Percentiles rank a stretch among this genome's conserved stretches.
phyloP scores from a whole-genome alignment of 2,888 invertebrate genomes.

The Patella pellucida region DNA sequence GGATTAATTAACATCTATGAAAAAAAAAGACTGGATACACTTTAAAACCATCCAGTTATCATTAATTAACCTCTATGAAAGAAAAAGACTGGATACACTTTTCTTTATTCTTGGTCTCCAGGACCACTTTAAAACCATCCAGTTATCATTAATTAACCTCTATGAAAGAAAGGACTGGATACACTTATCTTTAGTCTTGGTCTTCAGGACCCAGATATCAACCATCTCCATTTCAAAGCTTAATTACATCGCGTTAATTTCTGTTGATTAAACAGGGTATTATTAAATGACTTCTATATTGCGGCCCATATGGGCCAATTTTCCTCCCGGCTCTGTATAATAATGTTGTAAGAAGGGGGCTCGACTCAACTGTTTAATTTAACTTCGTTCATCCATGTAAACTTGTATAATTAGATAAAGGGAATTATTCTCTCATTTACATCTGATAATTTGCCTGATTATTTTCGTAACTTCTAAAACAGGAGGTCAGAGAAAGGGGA shows the following conservation, averaged over 20 bases:
- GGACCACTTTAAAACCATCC: background rate
- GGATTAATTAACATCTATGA: slow-evolving; percentile 1
- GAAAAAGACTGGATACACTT: background rate
- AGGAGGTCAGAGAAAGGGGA: too few relatives aligned
- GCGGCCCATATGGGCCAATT: background rate
- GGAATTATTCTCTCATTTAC: background rate
- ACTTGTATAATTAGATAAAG: background rate
- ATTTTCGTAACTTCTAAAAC: too few relatives aligned
- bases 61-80: background rate
- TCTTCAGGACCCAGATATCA: background rate
- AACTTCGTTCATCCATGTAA: background rate
- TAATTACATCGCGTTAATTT: background rate
- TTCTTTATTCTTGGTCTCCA: too few relatives aligned
- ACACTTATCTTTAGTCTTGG: background rate
- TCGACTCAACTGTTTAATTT: background rate
- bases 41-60: background rate
- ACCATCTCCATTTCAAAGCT: background rate
- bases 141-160: slow-evolving; percentile 6
- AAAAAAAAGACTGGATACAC: background rate
- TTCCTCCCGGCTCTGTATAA: background rate
- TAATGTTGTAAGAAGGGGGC: background rate
- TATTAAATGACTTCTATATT: background rate
- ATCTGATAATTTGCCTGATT: too few relatives aligned
- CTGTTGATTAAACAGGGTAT: background rate
- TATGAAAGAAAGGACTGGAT: background rate